Evolutionary conservation across 2,888 invertebrate species (phyloP).

Genomic region (Drosophila limbata): DNA sequence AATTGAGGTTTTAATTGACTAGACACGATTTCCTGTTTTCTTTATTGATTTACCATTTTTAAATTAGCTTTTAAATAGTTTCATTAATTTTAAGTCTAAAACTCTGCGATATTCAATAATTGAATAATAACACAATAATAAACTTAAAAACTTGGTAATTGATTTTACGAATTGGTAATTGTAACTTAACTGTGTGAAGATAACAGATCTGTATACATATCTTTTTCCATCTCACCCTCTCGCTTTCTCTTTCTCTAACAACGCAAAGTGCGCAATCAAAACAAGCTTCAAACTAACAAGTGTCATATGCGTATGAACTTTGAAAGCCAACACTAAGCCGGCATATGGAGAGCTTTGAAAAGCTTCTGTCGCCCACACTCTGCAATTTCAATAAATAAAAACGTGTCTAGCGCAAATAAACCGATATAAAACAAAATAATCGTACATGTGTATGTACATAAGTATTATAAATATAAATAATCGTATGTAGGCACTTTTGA

Average conservation of each 20-base stretch:
- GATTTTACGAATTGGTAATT: too few species aligned
- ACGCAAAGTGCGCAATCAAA: neutral
- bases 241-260: neutral
- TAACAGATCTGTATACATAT: too few species aligned
- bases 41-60: neutral
- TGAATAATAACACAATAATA: too few species aligned
- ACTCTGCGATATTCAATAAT: too few species aligned
- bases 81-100: neutral
- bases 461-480: neutral
- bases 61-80: constrained; percentile 1
- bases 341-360: constrained; percentile 5
- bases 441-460: neutral
- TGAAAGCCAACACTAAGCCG: neutral
- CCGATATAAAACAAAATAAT: constrained; percentile 6
- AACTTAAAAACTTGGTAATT: too few species aligned
- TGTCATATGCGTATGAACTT: neutral
- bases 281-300: neutral
- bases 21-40: neutral
- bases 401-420: constrained; percentile 7
- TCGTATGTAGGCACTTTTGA: constrained; percentile 26
- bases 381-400: constrained; percentile 9
- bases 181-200: too few species aligned
- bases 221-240: too few species aligned
- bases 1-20: too few species aligned
- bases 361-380: constrained; percentile 5